Evolutionary conservation across 2,888 invertebrate genomes (phyloP), one percentile per base, ranked within the genome.

Genomic region (Phanerotoma sp.): DNA sequence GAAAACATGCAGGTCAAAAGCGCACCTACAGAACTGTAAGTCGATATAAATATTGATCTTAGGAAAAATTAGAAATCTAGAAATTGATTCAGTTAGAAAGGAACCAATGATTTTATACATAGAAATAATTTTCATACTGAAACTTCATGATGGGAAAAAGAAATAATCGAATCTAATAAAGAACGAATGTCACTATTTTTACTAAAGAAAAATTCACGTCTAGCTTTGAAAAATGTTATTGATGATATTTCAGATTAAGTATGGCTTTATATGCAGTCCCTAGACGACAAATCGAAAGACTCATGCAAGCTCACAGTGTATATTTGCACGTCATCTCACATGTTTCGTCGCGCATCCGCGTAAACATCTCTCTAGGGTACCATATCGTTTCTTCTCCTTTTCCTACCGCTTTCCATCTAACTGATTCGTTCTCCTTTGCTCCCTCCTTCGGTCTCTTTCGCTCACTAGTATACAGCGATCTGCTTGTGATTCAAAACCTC

Each of bases 1-100:
- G 95, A 53, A 93, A 94, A 78, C 96, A 96, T 75, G 96, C 96
- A n/a, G 96, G 96, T 35, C 96, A 96, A 77, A 96, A 96, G 76
- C 84, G 95, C 64, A 96, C 96, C 1, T 96, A 96, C 80, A 84
- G 94, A 82, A 96, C 95, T 75, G 96, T 96, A 81, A 86, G 88
- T 81, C 54, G 42, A 15, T 20, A 10, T 35, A 25, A 47, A 52
- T 32, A 18, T 30, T 15, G 13, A 30, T 30, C 1, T n/a, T 30
- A 30, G 9, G 30, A 35, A 35, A n/a, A 15, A n/a, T 15, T 11
- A 15, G n/a, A 35, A 35, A 9, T 35, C 1, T n/a, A 35, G 13
- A 35, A n/a, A 33, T n/a, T n/a, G 13, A 25, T 25, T n/a, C n/a
- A n/a, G 25, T 7, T 25, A 25, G 9, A 25, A 25, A 25, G 9